phyloP scores from a whole-genome alignment of 1,140 invertebrate genomes.

The Brachionus manjavacas region DNA sequence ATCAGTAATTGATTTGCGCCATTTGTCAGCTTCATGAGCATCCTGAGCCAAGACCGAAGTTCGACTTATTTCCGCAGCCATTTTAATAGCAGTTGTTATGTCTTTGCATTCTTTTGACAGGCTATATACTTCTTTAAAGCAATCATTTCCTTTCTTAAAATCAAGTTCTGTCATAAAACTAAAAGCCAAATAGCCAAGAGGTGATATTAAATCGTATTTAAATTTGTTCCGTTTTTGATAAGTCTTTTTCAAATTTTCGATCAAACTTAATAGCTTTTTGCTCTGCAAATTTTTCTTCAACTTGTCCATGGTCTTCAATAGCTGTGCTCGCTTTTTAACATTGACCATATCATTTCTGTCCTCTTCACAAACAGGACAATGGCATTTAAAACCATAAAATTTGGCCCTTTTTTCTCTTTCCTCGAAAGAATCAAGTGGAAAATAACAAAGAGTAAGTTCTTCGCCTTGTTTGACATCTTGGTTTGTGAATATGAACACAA shows the following conservation, averaged over 20 bases:
- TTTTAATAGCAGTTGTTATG: background rate
- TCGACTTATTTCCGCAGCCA: background rate
- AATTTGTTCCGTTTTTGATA: background rate
- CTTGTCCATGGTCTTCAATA: background rate
- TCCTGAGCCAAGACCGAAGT: background rate
- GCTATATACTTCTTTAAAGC: background rate
- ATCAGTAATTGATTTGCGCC: background rate
- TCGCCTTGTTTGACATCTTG: slow-evolving; percentile 21
- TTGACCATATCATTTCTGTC: background rate
- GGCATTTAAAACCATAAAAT: background rate
- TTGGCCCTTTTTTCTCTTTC: background rate
- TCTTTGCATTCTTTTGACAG: background rate
- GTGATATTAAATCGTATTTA: slow-evolving; percentile 19
- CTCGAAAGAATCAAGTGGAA: background rate
- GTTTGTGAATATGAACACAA: background rate
- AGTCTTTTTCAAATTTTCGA: slow-evolving; percentile 22
- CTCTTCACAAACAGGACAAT: background rate
- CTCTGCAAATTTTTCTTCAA: background rate
- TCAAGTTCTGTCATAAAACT: background rate
- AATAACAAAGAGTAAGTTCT: background rate
- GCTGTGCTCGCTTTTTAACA: background rate
- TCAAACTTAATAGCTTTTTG: background rate
- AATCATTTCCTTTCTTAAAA: background rate
- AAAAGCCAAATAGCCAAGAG: background rate
- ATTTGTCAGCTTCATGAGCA: background rate